phyloP scores from a whole-genome alignment of 1,140 invertebrate genomes.

The Calephelis nemesis region DNA sequence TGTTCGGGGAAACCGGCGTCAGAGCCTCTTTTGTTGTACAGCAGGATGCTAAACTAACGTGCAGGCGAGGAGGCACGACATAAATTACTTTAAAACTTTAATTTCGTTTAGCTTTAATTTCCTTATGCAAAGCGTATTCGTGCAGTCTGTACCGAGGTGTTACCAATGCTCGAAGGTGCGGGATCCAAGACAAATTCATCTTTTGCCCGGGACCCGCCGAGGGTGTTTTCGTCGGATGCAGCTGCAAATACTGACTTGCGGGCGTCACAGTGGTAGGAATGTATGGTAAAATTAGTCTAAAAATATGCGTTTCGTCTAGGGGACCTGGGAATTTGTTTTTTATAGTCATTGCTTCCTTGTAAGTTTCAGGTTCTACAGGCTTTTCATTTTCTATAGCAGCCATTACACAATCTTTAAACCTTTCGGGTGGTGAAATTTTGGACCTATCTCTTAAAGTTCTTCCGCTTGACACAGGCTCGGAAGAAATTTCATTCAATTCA shows the following conservation, averaged over 20 bases:
- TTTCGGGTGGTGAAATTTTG: background rate
- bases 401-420: constrained; percentile 8
- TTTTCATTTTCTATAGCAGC: background rate
- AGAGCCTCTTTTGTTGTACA: too few species aligned
- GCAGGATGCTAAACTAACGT: background rate
- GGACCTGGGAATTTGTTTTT: background rate
- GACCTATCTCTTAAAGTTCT: background rate
- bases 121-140: constrained; percentile 1
- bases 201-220: background rate
- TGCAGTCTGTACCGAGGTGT: background rate
- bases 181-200: background rate
- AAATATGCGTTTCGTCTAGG: background rate
- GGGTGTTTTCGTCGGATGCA: constrained; percentile 2
- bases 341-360: constrained; percentile 23
- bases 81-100: constrained; percentile 7
- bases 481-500: too few species aligned
- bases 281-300: background rate
- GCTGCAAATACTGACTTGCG: background rate
- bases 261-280: background rate
- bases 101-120: constrained; percentile 8
- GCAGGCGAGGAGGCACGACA: too few species aligned
- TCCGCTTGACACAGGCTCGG: too few species aligned
- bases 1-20: too few species aligned
- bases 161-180: background rate
- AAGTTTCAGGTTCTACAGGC: background rate